Percentiles rank a stretch among this genome's conserved stretches.
phyloP scores from a whole-genome alignment of 2,797 vertebrate genomes.

The Tokudaia tokunoshimensis region DNA sequence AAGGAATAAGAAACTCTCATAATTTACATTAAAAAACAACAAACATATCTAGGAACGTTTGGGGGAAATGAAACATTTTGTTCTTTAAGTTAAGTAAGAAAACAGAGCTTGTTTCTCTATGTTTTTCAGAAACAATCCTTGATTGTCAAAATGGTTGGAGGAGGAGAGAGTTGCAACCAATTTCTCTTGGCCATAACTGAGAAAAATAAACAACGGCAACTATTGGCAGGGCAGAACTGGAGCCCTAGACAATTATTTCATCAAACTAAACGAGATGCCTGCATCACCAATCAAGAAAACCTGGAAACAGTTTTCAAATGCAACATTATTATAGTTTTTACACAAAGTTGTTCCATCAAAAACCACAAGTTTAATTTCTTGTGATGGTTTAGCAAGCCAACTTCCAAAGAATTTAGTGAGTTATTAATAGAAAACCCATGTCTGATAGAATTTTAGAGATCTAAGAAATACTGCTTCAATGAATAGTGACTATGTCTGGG shows the following conservation, averaged over 20 bases:
- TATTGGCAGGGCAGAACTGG: constrained; percentile 56
- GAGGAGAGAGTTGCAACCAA: constrained; percentile 48
- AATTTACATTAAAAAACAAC: constrained; percentile 56
- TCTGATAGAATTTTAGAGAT: constrained; percentile 60
- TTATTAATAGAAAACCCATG: constrained; percentile 59
- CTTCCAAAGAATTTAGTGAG: constrained; percentile 41
- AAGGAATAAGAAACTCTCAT: constrained; percentile 22
- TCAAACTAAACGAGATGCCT: constrained; percentile 64
- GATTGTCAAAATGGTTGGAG: constrained; percentile 66
- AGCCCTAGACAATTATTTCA: constrained; percentile 53
- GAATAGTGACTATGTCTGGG: constrained; percentile 37
- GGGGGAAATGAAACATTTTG: constrained; percentile 55
- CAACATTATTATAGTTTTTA: not conserved
- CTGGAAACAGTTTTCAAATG: constrained; percentile 66
- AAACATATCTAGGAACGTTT: constrained; percentile 46
- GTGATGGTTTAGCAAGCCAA: constrained; percentile 57
- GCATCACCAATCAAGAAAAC: constrained; percentile 49
- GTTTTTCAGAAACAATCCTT: constrained; percentile 68
- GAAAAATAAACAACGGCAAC: constrained; percentile 65
- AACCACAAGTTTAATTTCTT: constrained; percentile 67
- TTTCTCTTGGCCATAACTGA: constrained; percentile 63
- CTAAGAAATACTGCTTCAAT: constrained; percentile 55
- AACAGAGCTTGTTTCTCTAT: constrained; percentile 60
- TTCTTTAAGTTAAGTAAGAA: constrained; percentile 66
- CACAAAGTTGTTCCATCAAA: constrained; percentile 39